Evolutionary conservation across 2,888 invertebrate species (phyloP).

Genomic region (Lamellibrachia satsuma): DNA sequence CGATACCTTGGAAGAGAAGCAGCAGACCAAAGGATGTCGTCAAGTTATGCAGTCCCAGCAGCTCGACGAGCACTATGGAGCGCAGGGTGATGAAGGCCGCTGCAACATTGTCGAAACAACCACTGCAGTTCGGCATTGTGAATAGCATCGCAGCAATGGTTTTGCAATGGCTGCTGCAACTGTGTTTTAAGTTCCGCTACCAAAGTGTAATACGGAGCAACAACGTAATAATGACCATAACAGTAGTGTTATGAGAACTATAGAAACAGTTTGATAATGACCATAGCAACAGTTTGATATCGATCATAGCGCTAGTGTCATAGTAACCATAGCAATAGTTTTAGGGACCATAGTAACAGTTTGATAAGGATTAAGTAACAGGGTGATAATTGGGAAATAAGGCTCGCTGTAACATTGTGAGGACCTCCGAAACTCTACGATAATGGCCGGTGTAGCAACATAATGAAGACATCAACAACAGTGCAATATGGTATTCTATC

Average conservation of each 20-base stretch:
- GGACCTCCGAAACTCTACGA: conserved; percentile 72
- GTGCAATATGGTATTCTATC: background rate
- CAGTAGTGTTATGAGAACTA: too few relatives aligned
- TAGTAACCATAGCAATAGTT: too few relatives aligned
- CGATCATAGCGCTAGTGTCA: too few relatives aligned
- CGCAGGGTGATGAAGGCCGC: conserved; percentile 92
- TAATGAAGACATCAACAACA: too few relatives aligned
- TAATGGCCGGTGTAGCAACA: background rate
- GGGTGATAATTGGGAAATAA: background rate
- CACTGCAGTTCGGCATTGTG: background rate
- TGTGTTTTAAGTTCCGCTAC: too few relatives aligned
- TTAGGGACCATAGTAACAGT: background rate
- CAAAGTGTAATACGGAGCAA: too few relatives aligned
- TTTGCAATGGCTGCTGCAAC: too few relatives aligned
- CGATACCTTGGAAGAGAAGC: conserved; percentile 64
- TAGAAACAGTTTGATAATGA: too few relatives aligned
- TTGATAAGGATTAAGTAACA: background rate
- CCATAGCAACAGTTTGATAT: too few relatives aligned
- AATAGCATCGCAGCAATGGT: background rate
- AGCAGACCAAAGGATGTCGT: conserved; percentile 69
- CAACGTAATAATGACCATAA: too few relatives aligned
- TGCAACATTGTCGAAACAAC: conserved; percentile 24
- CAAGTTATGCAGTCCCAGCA: conserved; percentile 68
- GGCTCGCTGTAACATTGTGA: conserved; percentile 73
- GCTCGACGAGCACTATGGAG: conserved; percentile 68